Evolutionary conservation across 53 echinoderm and acorn worm genomes (phyloP).

Genomic region (Stichopus horrens): DNA sequence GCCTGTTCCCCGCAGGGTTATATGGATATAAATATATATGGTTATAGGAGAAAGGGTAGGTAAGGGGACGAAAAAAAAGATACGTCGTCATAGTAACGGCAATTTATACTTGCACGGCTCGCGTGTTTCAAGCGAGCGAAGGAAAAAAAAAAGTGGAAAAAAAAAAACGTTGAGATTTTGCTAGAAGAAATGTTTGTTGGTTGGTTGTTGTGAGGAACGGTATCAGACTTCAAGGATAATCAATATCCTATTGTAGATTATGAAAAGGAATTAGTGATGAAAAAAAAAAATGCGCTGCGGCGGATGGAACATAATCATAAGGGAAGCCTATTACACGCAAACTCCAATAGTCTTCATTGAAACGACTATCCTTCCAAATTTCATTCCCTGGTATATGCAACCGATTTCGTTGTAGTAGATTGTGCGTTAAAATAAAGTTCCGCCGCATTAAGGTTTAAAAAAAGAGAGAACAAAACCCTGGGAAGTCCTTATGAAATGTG

Average conservation of each 20-base stretch:
- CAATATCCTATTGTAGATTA: neutral
- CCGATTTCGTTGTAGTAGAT: too few relatives aligned
- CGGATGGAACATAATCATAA: too few relatives aligned
- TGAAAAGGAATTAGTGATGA: neutral
- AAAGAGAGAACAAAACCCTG: too few relatives aligned
- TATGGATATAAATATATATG: neutral
- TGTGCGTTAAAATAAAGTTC: too few relatives aligned
- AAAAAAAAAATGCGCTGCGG: neutral
- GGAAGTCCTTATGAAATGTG: too few relatives aligned
- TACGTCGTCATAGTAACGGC: neutral
- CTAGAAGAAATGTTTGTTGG: neutral
- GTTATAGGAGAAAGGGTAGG: too few relatives aligned
- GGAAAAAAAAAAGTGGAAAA: neutral
- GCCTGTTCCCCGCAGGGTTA: slow-evolving; percentile 31
- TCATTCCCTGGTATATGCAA: too few relatives aligned
- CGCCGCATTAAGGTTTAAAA: too few relatives aligned
- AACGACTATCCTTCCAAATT: too few relatives aligned
- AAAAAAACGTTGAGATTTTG: neutral
- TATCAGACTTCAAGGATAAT: neutral
- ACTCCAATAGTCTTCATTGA: too few relatives aligned
- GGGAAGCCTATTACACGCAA: too few relatives aligned
- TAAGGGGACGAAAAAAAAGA: neutral
- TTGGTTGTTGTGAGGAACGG: neutral
- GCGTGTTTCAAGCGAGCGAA: slow-evolving; percentile 35
- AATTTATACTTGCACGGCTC: neutral